phyloP scores from a whole-genome alignment of 2,113 vertebrate genomes.

The Polypterus senegalus region DNA sequence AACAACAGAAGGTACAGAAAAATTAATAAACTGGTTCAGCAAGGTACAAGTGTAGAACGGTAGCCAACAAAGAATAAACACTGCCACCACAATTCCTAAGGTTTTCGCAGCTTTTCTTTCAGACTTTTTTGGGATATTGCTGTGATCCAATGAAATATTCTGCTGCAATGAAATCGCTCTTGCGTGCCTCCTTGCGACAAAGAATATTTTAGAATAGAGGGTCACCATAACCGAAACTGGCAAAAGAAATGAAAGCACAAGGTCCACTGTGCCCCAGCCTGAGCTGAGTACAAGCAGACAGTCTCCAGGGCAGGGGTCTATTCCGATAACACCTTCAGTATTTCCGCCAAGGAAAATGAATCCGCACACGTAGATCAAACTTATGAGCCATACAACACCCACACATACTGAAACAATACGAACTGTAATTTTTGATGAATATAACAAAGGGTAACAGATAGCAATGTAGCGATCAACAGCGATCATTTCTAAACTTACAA shows the following conservation, averaged over 20 bases:
- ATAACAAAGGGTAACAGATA: slow-evolving; percentile 30
- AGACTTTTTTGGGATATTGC: slow-evolving; percentile 15
- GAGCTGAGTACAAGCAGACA: slow-evolving; percentile 28
- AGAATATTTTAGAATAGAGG: slow-evolving; percentile 30
- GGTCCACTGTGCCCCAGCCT: slow-evolving; percentile 17
- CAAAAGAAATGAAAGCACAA: slow-evolving; percentile 24
- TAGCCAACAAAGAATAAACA: slow-evolving; percentile 24
- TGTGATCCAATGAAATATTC: slow-evolving; percentile 5
- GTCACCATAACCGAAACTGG: slow-evolving; percentile 26
- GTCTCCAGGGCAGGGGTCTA: slow-evolving; percentile 15
- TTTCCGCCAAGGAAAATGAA: slow-evolving; percentile 4
- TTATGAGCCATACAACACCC: not conserved
- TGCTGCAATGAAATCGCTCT: slow-evolving; percentile 23
- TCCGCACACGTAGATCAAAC: not conserved
- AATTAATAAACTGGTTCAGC: slow-evolving; percentile 4
- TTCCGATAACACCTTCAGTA: not conserved
- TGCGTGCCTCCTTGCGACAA: slow-evolving; percentile 31
- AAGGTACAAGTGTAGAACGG: slow-evolving; percentile 23
- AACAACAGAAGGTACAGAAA: not conserved
- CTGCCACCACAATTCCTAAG: slow-evolving; percentile 25
- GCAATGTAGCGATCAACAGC: slow-evolving; percentile 34
- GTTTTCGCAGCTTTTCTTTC: slow-evolving; percentile 36
- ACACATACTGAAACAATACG: slow-evolving; percentile 6
- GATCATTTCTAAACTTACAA: slow-evolving; percentile 29
- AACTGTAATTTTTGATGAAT: slow-evolving; percentile 23